Evolutionary conservation across 2,797 vertebrate species (phyloP).

Genomic region (Cryptoprocta ferox): DNA sequence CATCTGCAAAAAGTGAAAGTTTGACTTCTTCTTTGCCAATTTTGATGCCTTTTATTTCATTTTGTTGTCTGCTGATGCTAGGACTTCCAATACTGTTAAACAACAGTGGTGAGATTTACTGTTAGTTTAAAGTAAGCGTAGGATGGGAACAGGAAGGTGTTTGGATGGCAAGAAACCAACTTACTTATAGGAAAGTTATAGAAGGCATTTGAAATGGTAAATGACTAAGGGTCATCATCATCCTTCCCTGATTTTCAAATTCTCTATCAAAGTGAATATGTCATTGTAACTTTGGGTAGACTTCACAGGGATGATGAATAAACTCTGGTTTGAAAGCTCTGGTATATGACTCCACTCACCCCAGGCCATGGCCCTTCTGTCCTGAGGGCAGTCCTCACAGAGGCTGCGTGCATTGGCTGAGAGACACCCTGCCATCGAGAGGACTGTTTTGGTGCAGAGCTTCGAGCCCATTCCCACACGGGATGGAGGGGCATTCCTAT

Average conservation of each 20-base stretch:
- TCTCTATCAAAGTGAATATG: background rate
- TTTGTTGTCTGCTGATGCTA: too few relatives aligned
- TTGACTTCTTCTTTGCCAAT: too few relatives aligned
- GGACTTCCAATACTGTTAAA: too few relatives aligned
- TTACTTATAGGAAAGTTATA: background rate
- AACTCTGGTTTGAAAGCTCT: background rate
- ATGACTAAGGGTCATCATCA: background rate
- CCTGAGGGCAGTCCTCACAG: background rate
- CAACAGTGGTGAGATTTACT: too few relatives aligned
- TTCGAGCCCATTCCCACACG: background rate
- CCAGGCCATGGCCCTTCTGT: background rate
- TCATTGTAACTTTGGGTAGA: background rate
- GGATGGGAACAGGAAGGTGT: background rate
- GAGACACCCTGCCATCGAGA: background rate
- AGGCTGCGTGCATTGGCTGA: fast-evolving
- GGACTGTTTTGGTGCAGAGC: background rate
- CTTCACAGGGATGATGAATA: background rate
- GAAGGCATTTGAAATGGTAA: background rate
- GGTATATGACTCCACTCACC: fast-evolving
- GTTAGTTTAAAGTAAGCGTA: background rate
- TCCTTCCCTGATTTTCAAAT: background rate
- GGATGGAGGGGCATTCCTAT: background rate
- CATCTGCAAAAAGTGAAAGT: too few relatives aligned
- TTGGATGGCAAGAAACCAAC: background rate
- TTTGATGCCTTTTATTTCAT: too few relatives aligned